Conservation (phyloP, 2,113 vertebrate species). For the Pomatorhinus ruficollis region DNA sequence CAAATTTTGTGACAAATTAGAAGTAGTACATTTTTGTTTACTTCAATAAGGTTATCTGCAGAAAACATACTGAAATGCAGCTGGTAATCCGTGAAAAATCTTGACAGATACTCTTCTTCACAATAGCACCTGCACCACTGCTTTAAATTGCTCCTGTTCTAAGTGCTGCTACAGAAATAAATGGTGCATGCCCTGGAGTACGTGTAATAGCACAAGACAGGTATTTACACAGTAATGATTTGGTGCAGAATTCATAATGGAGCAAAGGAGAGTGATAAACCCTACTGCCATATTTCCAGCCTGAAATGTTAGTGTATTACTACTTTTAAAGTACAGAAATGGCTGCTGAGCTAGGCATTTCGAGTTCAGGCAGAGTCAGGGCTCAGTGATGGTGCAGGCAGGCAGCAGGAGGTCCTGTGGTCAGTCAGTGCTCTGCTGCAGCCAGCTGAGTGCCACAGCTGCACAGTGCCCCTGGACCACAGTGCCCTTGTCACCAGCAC, state of each 20-base stretch:
- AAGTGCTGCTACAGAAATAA: neutral
- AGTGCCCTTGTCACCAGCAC: neutral
- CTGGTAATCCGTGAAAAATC: neutral
- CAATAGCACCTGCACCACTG: neutral
- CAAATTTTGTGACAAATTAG: neutral
- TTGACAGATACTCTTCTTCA: neutral
- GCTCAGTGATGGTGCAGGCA: fast-evolving
- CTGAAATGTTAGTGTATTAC: neutral
- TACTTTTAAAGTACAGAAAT: neutral
- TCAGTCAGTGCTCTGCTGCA: fast-evolving
- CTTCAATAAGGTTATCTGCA: neutral
- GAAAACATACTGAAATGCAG: neutral
- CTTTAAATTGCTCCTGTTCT: neutral
- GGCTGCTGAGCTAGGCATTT: neutral
- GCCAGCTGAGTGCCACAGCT: neutral
- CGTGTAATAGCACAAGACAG: fast-evolving
- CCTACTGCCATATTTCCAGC: neutral
- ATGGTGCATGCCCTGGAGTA: neutral
- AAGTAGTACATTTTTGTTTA: neutral
- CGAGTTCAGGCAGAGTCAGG: fast-evolving
- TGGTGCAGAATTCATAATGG: neutral
- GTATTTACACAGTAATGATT: neutral
- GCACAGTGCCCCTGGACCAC: no score
- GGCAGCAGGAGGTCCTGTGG: fast-evolving
- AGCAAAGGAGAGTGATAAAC: neutral